Conservation (phyloP, 2,888 invertebrate species). For the Drosophila greeni region DNA sequence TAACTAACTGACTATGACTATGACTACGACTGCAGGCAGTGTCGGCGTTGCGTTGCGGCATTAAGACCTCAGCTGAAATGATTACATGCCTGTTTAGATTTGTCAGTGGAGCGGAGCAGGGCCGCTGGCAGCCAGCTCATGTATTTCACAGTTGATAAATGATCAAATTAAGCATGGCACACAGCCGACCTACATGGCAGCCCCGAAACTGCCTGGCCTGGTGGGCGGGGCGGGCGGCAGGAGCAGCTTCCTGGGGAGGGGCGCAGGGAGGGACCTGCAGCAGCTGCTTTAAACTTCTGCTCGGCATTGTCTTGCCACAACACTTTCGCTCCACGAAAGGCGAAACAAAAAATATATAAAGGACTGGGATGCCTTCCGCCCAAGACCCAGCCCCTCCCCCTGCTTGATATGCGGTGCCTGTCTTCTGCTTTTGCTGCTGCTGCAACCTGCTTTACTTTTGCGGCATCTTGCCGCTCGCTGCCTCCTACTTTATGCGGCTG, state of each 20-base stretch:
- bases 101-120: slow-evolving; percentile 51
- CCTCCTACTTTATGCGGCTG: slow-evolving; percentile 42
- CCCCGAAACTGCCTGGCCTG: slow-evolving; percentile 6
- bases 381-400: slow-evolving; percentile 12
- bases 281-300: slow-evolving; percentile 43
- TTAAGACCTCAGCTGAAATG: slow-evolving; percentile 68
- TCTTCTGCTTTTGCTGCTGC: slow-evolving; percentile 42
- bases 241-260: neutral
- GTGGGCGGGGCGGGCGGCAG: neutral
- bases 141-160: slow-evolving; percentile 71
- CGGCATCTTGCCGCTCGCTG: slow-evolving; percentile 47
- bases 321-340: slow-evolving; percentile 42
- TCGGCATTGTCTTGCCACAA: slow-evolving; percentile 51
- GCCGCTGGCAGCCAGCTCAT: slow-evolving; percentile 54
- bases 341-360: slow-evolving; percentile 27
- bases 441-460: slow-evolving; percentile 47
- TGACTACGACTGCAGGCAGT: slow-evolving; percentile 44
- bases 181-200: slow-evolving; percentile 51
- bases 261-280: slow-evolving; percentile 12
- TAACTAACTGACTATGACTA: slow-evolving; percentile 60
- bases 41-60: slow-evolving; percentile 57
- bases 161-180: slow-evolving; percentile 66
- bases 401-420: slow-evolving; percentile 62
- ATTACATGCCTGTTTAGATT: slow-evolving; percentile 72
- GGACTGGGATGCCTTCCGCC: slow-evolving; percentile 17